Evolutionary conservation across 2,888 invertebrate genomes (phyloP).

Genomic region (Nyleta sp.): DNA sequence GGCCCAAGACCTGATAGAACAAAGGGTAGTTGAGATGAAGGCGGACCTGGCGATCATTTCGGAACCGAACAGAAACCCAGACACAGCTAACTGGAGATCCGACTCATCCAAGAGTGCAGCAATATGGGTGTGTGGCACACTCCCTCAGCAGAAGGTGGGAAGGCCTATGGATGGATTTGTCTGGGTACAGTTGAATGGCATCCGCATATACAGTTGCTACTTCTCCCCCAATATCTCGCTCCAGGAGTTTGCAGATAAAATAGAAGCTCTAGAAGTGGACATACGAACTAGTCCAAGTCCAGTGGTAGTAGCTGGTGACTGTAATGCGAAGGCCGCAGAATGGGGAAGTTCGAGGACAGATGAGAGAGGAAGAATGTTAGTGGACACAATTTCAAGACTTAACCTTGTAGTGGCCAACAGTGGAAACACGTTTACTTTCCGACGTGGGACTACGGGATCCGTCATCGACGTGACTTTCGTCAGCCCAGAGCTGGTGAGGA

Average conservation of each 20-base stretch:
- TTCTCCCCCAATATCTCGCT: background rate
- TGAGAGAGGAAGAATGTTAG: background rate
- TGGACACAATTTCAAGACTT: background rate
- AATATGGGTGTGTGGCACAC: background rate
- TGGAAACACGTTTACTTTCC: background rate
- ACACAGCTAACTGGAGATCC: background rate
- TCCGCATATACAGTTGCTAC: background rate
- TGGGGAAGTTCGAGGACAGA: background rate
- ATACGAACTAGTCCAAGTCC: background rate
- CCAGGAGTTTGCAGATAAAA: background rate
- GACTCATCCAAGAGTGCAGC: background rate
- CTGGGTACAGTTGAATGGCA: background rate
- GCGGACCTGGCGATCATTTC: slow-evolving; percentile 40
- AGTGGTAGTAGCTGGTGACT: background rate
- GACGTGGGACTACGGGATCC: background rate
- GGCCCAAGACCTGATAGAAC: slow-evolving; percentile 55
- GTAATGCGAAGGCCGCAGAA: background rate
- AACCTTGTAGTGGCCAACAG: background rate
- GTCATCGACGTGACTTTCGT: slow-evolving; percentile 17
- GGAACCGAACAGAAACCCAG: slow-evolving; percentile 54
- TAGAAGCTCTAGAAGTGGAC: background rate
- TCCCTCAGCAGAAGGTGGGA: background rate
- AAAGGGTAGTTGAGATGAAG: slow-evolving; percentile 44
- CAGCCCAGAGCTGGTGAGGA: background rate
- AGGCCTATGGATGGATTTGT: background rate